phyloP scores from a whole-genome alignment of 2,113 vertebrate genomes.

The Actinemys pallida region DNA sequence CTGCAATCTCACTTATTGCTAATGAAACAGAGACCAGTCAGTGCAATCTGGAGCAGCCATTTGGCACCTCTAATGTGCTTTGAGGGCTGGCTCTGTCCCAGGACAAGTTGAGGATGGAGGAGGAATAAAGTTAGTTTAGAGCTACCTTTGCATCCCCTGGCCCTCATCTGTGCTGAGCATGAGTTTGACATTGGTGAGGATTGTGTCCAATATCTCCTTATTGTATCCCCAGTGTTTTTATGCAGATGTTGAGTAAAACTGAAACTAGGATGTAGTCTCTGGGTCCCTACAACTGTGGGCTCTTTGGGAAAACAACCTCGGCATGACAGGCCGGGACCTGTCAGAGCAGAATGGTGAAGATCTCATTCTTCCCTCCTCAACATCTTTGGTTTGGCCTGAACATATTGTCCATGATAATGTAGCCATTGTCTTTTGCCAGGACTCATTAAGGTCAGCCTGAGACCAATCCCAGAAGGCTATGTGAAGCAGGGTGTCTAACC shows the following conservation, averaged over 20 bases:
- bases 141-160: not conserved
- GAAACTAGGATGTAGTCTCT: not conserved
- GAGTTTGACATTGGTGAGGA: not conserved
- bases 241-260: not conserved
- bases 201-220: not conserved
- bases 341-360: rapidly evolving
- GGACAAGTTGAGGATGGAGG: not conserved
- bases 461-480: not conserved
- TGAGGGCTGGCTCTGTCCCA: not conserved
- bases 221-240: not conserved
- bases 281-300: too few relatives aligned
- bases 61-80: not conserved
- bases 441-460: not conserved
- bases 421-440: not conserved
- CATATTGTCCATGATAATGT: not conserved
- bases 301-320: not conserved
- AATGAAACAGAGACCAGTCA: not conserved
- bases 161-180: not conserved
- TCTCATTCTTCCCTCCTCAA: not conserved
- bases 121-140: not conserved
- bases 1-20: not conserved
- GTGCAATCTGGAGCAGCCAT: not conserved
- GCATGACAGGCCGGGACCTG: not conserved
- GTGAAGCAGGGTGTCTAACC: not conserved
- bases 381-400: not conserved